A percentile compares a stretch with the other conserved stretches of the same genome.
Evolutionary conservation across 2,888 invertebrate genomes (phyloP).

Genomic region (Metalampra italica): DNA sequence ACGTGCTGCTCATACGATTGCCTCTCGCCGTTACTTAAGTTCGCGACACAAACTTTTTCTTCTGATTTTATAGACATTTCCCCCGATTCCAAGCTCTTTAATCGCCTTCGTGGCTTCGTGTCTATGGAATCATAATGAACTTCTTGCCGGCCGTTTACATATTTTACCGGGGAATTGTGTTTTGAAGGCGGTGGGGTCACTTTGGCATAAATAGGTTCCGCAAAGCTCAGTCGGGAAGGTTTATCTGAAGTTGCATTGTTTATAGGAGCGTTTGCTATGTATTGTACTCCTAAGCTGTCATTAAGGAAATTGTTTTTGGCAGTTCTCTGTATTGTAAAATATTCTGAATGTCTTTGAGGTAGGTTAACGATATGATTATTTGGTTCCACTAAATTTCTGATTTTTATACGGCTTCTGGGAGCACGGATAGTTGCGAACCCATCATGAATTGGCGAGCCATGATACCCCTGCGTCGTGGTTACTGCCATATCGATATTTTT

Average conservation of each 20-base stretch:
- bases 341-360: constrained; percentile 73
- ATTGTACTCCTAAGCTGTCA: constrained; percentile 60
- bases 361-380: constrained; percentile 53
- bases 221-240: constrained; percentile 59
- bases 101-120: constrained; percentile 66
- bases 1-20: constrained; percentile 57
- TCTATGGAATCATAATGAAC: constrained; percentile 71
- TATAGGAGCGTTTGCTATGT: constrained; percentile 42
- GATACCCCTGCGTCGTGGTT: constrained; percentile 64
- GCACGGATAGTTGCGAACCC: constrained; percentile 92
- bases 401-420: constrained; percentile 72
- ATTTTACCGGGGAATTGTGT: constrained; percentile 59
- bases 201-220: constrained; percentile 73
- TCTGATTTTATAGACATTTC: constrained; percentile 46
- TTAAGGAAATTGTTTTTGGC: constrained; percentile 64
- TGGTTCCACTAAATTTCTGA: constrained; percentile 68
- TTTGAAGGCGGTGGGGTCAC: constrained; percentile 59
- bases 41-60: constrained; percentile 54
- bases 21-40: constrained; percentile 63
- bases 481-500: constrained; percentile 52
- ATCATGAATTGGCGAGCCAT: constrained; percentile 84
- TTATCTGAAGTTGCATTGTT: constrained; percentile 36
- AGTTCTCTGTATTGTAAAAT: constrained; percentile 69
- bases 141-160: constrained; percentile 50
- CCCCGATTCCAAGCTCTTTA: constrained; percentile 62